Evolutionary conservation across 2,113 vertebrate species (phyloP), one percentile per base, ranked within the genome.

Genomic region (Charadrius vociferus): DNA sequence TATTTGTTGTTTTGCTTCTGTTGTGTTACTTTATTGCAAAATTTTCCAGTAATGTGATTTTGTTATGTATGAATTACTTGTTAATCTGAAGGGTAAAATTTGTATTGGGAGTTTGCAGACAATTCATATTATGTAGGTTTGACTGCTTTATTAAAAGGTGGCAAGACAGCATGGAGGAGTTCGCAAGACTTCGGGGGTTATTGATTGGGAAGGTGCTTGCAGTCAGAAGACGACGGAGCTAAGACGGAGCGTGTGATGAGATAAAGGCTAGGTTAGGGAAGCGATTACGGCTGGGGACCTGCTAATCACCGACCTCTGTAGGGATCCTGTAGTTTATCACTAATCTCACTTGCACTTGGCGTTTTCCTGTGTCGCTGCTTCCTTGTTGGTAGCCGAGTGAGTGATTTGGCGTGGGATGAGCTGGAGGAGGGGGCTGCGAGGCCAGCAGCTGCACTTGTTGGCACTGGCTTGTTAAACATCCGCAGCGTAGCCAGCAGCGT

Each of bases 391-490:
- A 97, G 97, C 97, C 53, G 86, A 97, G 97, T 95, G 96, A 98
- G 93, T 98, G 96, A 98, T 98, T 98, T 98, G 98, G 98, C 97
- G 96, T 86, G 84, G 94, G 96, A 91, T 94, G 97, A 95, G 82
- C 92, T 89, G 95, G 93, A 95, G 92, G 96, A 97, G 96, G 97
- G 92, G 95, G 97, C 90, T 93, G 97, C 95, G 84, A 97, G 97
- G 97, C 97, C 97, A 97, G 98, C 98, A 99, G 98, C 98, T 99
- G 98, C 97, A 95, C 97, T 97, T 95, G 93, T 96, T 99, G 98
- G 98, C 98, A 98, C 93, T 92, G 90, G 89, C 87, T 96, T 63
- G 94, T 97, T 96, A 97, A 97, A 97, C 97, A 97, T 97, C 95
- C 97, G 96, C 71, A 80, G 65, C 84, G 87, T 93, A 96, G 98